Evolutionary conservation across 92 coral and sea anemone species (phyloP), one percentile per base, ranked within the genome.

Genomic region (Paragorgia papillata): DNA sequence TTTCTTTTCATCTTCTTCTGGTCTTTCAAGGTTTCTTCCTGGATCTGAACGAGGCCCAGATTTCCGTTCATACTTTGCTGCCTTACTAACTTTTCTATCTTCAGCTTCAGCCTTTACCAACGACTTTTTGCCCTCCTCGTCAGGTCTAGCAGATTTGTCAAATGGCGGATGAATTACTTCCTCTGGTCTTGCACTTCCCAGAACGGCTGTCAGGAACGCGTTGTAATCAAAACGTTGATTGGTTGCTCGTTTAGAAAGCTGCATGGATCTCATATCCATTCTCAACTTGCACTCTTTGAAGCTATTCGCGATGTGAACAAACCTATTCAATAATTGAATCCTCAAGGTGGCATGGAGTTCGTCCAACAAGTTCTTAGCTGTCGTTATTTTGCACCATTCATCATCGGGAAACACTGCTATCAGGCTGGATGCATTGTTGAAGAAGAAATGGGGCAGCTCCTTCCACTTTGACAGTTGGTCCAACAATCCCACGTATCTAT

Each of bases 371-470:
- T 51, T 51, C 17, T 51, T 51, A 22, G 8, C n/a, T 6, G 58
- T 17, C 5, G 58, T 17, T 17, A 3, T 22, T 3, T 51, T n/a
- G 58, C 26, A 51, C 58, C 58, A 71, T 31, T 53, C 26, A 27
- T 71, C 65, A 24, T 24, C 64, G 40, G 78, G 67, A 53, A 71
- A 71, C 78, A 48, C 46, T 6, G 3, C 30, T 28, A 12, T 21
- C 30, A 71, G 78, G 26, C 6, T 51, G 56, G 10, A 31, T 71
- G 78, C 46, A 26, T 71, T 71, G 24, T 50, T 51, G 28, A 71
- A 71, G 37, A 71, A 71, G 50, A 71, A 71, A 53, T 71, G 78
- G 1, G 78, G 78, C 78, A 71, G 15, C 43, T 71, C 26, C 78
- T 71, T 71, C 62, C 58, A 71, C 29, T 53, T 71, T 26, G 44